These are phyloP conservation scores for Tupaia tana DNA, from an alignment of 2,113 vertebrate species.

Conservation along the genomic window DNA sequence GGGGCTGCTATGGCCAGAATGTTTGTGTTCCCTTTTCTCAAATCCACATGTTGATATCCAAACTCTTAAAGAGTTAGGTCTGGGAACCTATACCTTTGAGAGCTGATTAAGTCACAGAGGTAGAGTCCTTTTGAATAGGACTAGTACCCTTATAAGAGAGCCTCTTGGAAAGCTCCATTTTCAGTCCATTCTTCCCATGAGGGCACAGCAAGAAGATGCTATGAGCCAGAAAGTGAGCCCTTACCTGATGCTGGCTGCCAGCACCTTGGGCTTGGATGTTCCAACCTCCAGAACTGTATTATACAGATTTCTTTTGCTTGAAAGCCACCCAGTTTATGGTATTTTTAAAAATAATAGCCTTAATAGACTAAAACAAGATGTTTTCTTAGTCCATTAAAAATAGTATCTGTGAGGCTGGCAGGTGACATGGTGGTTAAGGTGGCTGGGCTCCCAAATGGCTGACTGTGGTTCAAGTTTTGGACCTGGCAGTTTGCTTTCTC, in stretches of 20 bases:
- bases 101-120: neutral
- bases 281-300: neutral
- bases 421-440: too few relatives aligned
- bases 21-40: neutral
- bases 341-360: neutral
- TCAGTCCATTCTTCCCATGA: neutral
- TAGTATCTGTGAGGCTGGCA: neutral
- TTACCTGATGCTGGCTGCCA: neutral
- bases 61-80: neutral
- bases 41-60: neutral
- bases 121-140: neutral
- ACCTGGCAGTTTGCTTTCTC: too few relatives aligned
- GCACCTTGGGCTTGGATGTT: neutral
- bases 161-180: neutral
- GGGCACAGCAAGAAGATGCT: neutral
- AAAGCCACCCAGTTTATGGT: too few relatives aligned
- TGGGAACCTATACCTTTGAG: neutral
- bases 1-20: neutral
- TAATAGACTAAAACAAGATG: neutral
- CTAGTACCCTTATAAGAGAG: neutral
- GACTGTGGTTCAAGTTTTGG: too few relatives aligned
- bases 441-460: too few relatives aligned
- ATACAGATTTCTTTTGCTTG: too few relatives aligned
- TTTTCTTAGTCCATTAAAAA: neutral
- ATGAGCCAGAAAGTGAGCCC: too few relatives aligned